Percentiles rank a stretch among this genome's conserved stretches.
phyloP scores from a whole-genome alignment of 2,797 vertebrate genomes.

The Sebastiscus albofasciatus region DNA sequence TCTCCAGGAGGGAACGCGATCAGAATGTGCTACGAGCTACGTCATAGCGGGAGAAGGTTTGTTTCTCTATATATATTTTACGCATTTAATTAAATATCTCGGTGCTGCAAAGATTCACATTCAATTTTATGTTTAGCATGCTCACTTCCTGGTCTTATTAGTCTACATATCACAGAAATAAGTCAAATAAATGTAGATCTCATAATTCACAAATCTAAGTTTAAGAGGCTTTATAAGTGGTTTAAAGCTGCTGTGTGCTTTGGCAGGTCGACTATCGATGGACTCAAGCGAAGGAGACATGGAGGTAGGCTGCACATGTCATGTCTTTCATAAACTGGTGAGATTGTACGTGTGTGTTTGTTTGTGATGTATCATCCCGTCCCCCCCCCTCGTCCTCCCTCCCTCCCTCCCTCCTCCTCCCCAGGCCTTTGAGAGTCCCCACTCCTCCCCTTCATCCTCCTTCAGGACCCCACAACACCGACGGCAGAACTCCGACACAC shows the following conservation, averaged over 20 bases:
- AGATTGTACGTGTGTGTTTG: conserved; percentile 31
- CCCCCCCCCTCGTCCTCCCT: conserved; percentile 17
- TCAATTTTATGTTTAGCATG: neutral
- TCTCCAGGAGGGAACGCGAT: conserved; percentile 77
- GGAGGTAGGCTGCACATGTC: conserved; percentile 74
- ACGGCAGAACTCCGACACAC: conserved; percentile 83
- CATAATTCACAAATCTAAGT: neutral
- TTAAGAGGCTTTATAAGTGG: neutral
- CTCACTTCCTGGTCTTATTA: neutral
- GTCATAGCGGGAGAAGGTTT: conserved; percentile 80
- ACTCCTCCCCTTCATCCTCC: conserved; percentile 87
- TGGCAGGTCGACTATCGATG: conserved; percentile 85
- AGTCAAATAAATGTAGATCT: neutral
- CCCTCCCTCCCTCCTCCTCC: conserved; percentile 48
- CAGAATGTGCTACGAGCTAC: conserved; percentile 71
- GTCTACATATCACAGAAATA: neutral
- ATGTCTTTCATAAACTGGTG: neutral
- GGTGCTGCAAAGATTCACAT: no score
- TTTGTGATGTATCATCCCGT: conserved; percentile 50
- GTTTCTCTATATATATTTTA: conserved; percentile 1
- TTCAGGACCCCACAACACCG: conserved; percentile 80
- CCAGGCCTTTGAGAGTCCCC: conserved; percentile 89
- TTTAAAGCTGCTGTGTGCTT: conserved; percentile 10
- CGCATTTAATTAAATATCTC: neutral
- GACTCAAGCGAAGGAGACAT: conserved; percentile 88